phyloP scores from a whole-genome alignment of 2,113 vertebrate species.

The Pionites leucogaster region DNA sequence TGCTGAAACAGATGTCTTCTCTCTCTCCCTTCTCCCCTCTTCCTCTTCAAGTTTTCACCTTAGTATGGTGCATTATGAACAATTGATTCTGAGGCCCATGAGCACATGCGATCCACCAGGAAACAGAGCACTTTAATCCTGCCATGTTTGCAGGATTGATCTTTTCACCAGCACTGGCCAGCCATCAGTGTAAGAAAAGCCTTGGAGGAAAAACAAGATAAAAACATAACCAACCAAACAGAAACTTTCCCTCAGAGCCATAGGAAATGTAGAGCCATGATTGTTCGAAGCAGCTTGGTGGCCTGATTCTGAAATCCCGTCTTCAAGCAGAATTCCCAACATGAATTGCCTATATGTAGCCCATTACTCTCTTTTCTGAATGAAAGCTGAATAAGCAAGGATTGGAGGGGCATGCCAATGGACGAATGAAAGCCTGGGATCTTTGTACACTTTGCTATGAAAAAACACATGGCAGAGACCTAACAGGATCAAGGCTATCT shows the following conservation, averaged over 20 bases:
- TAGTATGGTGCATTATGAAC: neutral
- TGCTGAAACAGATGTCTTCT: neutral
- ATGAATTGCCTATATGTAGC: neutral
- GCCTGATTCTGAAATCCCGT: neutral
- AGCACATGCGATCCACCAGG: neutral
- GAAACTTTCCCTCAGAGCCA: neutral
- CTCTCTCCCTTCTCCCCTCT: neutral
- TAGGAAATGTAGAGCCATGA: neutral
- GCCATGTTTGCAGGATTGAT: neutral
- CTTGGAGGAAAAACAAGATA: neutral
- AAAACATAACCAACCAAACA: neutral
- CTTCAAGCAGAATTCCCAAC: neutral
- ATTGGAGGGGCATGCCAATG: neutral
- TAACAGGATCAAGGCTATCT: neutral
- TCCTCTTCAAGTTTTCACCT: neutral
- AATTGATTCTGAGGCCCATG: neutral
- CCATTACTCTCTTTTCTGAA: neutral
- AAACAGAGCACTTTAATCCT: neutral
- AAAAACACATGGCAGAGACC: neutral
- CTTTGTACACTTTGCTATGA: neutral
- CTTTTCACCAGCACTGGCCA: neutral
- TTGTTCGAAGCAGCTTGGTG: neutral
- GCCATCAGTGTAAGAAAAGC: neutral
- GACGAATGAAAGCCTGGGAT: neutral
- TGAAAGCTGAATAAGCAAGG: neutral